Conservation (phyloP, 2,113 vertebrate genomes). For the Tupaia tana region DNA sequence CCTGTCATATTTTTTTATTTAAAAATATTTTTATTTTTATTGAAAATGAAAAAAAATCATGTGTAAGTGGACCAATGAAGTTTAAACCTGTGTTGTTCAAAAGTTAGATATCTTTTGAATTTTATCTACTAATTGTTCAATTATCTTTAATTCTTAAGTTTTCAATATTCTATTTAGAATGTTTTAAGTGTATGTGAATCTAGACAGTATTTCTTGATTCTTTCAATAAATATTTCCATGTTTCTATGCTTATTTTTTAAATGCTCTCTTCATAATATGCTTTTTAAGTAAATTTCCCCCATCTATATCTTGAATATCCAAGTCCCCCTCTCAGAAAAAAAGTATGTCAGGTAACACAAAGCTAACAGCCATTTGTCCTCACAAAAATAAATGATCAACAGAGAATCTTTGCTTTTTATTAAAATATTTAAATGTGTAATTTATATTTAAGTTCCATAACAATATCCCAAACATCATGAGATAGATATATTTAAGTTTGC, state of each 20-base stretch:
- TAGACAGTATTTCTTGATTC: neutral
- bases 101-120: neutral
- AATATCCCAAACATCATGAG: neutral
- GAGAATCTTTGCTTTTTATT: neutral
- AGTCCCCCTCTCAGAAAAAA: neutral
- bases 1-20: no score
- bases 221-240: neutral
- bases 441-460: neutral
- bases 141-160: neutral
- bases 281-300: neutral
- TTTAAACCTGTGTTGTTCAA: no score
- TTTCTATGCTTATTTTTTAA: constrained; percentile 23
- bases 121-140: neutral
- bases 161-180: neutral
- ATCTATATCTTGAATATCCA: neutral
- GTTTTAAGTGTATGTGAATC: neutral
- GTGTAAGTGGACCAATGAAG: no score
- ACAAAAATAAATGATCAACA: neutral
- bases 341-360: neutral
- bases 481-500: neutral
- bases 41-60: no score
- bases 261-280: neutral
- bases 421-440: constrained; percentile 23
- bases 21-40: no score
- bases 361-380: neutral